Conservation (phyloP, 2,113 vertebrate genomes). For the Rhabdomys dilectus region DNA sequence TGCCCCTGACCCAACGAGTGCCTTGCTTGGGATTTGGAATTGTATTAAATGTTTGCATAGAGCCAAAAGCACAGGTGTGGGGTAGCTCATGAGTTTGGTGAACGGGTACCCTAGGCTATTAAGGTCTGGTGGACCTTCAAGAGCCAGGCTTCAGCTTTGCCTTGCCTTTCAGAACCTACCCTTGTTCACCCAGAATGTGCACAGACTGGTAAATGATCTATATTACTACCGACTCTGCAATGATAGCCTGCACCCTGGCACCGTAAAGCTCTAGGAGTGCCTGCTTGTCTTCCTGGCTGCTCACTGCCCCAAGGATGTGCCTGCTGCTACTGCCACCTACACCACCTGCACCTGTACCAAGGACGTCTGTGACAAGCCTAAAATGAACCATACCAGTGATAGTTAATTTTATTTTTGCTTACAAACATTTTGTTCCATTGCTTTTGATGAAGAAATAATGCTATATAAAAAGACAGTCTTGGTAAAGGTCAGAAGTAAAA, state of each 20-base stretch:
- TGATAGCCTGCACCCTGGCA: conserved; percentile 97
- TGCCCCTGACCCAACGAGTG: fast-evolving
- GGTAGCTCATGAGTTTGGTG: not conserved
- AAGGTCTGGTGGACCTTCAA: not conserved
- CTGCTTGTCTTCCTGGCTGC: conserved; percentile 60
- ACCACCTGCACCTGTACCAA: conserved; percentile 42
- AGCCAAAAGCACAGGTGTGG: not conserved
- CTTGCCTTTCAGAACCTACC: conserved; percentile 93
- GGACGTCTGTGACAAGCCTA: not conserved
- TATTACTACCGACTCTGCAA: conserved; percentile 99
- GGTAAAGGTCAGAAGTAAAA: not conserved
- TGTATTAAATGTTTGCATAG: not conserved
- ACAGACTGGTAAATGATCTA: conserved; percentile 98
- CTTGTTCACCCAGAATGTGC: conserved; percentile 97
- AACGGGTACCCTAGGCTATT: not conserved
- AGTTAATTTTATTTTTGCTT: not conserved
- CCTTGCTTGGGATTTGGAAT: not conserved
- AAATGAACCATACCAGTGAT: not conserved
- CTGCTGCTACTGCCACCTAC: conserved; percentile 30
- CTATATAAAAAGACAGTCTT: not conserved
- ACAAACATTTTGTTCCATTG: not conserved
- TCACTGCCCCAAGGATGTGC: conserved; percentile 13
- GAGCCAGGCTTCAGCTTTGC: conserved; percentile 7
- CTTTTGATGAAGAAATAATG: conserved; percentile 36
- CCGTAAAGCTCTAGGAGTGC: conserved; percentile 94